Conservation (phyloP, 2,888 invertebrate genomes). For the Rhagium mordax region DNA sequence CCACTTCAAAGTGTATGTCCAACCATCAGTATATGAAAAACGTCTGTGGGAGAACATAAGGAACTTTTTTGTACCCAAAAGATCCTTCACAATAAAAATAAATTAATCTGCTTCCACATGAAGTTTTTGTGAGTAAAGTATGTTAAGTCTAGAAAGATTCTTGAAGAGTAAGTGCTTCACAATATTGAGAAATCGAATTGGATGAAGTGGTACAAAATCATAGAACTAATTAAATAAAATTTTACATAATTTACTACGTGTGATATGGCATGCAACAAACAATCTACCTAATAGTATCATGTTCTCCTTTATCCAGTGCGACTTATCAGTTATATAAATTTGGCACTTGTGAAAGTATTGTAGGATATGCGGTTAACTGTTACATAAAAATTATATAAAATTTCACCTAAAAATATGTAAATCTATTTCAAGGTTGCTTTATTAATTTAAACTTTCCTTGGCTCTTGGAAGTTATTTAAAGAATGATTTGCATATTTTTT, state of each 20-base stretch:
- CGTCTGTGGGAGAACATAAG: no score
- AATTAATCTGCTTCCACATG: no score
- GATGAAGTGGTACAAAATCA: no score
- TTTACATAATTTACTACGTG: not conserved
- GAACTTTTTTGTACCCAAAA: no score
- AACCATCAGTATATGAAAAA: no score
- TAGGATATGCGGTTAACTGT: not conserved
- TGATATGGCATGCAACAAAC: not conserved
- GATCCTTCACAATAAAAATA: no score
- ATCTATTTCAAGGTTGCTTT: not conserved
- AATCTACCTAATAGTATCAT: not conserved
- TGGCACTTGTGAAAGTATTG: not conserved
- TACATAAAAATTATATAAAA: not conserved
- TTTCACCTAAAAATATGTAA: not conserved
- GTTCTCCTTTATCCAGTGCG: not conserved
- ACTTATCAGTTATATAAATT: not conserved
- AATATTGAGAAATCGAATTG: no score
- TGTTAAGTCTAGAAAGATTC: no score
- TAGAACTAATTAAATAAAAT: not conserved
- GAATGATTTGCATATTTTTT: no score
- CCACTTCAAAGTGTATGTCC: no score
- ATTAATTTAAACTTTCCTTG: not conserved
- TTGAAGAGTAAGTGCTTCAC: no score
- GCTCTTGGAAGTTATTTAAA: not conserved
- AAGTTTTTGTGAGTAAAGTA: no score